These are phyloP conservation scores for Dolichoris vasculosae DNA, from an alignment of 1,140 invertebrate species.

Conservation along the genomic window DNA sequence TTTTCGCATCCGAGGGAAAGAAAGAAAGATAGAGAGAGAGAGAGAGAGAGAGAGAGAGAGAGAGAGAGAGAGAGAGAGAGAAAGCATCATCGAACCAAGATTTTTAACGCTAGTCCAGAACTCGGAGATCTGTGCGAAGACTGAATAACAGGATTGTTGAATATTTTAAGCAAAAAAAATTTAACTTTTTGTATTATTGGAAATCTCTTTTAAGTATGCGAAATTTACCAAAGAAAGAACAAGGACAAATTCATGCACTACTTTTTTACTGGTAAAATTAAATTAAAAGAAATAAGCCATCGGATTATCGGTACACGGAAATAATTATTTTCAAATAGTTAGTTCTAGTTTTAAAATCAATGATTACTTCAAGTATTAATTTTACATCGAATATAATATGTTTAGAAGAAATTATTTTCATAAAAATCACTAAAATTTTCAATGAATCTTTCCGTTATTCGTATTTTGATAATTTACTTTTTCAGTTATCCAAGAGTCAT, in stretches of 20 bases:
- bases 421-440: too few species aligned
- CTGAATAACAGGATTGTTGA: background rate
- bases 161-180: conserved; percentile 14
- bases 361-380: too few species aligned
- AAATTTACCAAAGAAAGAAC: background rate
- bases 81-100: background rate
- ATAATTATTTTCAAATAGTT: too few species aligned
- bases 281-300: too few species aligned
- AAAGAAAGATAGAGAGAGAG: background rate
- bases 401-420: too few species aligned
- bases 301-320: too few species aligned
- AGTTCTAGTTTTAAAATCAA: too few species aligned
- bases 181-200: background rate
- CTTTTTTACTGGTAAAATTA: background rate
- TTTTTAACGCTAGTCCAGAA: background rate
- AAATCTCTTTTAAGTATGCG: background rate
- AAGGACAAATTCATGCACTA: background rate
- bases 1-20: background rate
- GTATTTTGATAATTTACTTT: too few species aligned
- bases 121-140: background rate
- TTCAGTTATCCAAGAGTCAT: too few species aligned
- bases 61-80: background rate
- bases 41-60: background rate
- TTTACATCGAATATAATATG: too few species aligned
- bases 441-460: too few species aligned